Percentiles rank a stretch among this genome's conserved stretches.
phyloP scores from a whole-genome alignment of 2,888 invertebrate species.

The Fragum sueziense region DNA sequence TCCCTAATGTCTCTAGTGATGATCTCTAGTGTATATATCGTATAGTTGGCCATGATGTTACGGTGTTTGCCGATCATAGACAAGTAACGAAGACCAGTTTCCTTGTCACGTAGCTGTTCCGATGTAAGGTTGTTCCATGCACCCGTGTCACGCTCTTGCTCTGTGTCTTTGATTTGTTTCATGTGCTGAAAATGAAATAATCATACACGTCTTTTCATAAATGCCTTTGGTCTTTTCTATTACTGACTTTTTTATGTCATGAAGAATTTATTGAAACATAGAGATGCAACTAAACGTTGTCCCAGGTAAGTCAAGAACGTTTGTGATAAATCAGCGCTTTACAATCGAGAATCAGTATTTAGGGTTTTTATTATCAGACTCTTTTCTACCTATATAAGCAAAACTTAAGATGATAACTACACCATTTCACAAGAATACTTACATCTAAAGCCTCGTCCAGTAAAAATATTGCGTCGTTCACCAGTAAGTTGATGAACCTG shows the following conservation, averaged over 20 bases:
- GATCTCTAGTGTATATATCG: slow-evolving; percentile 90
- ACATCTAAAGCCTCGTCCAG: slow-evolving; percentile 90
- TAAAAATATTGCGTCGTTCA: slow-evolving; percentile 98
- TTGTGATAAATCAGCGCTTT: too few species aligned
- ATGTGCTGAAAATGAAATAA: slow-evolving; percentile 84
- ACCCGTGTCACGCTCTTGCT: slow-evolving; percentile 87
- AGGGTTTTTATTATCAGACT: too few species aligned
- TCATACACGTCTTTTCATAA: too few species aligned
- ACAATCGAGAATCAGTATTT: too few species aligned
- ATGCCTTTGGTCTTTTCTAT: too few species aligned
- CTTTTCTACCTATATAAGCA: too few species aligned
- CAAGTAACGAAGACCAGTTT: slow-evolving; percentile 84
- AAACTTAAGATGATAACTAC: too few species aligned
- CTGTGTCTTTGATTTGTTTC: slow-evolving; percentile 93
- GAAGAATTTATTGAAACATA: too few species aligned
- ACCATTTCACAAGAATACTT: slow-evolving; percentile 50
- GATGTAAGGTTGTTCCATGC: slow-evolving; percentile 89
- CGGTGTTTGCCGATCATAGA: slow-evolving; percentile 94
- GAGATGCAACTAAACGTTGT: too few species aligned
- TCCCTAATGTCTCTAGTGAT: slow-evolving; percentile 79
- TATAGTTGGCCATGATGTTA: slow-evolving; percentile 95
- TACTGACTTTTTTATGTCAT: too few species aligned
- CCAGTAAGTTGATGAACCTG: slow-evolving; percentile 96
- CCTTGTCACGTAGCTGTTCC: slow-evolving; percentile 88
- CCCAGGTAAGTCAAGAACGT: too few species aligned